phyloP scores from a whole-genome alignment of 2,888 invertebrate species.

The Cephonodes hylas region DNA sequence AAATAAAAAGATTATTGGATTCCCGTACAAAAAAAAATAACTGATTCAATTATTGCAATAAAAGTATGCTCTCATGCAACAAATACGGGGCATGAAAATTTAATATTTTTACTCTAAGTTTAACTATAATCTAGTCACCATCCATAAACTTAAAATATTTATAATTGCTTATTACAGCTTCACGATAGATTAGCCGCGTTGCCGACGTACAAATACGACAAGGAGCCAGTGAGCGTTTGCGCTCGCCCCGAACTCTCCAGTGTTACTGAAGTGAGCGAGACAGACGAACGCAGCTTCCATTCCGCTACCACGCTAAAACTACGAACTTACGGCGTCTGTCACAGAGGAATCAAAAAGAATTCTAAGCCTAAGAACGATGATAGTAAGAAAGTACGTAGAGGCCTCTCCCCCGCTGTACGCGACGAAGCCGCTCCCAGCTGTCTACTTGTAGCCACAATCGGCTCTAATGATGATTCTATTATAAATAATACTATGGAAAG shows the following conservation, averaged over 20 bases:
- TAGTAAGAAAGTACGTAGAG: constrained; percentile 11
- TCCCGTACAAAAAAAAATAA: too few relatives aligned
- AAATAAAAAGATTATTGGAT: too few relatives aligned
- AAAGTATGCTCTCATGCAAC: too few relatives aligned
- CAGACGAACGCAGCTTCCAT: constrained; percentile 37
- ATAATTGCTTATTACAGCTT: constrained; percentile 53
- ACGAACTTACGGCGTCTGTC: constrained; percentile 37
- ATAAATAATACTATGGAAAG: constrained; percentile 53
- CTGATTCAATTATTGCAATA: too few relatives aligned
- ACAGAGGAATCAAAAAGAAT: constrained; percentile 31
- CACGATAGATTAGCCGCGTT: constrained; percentile 54
- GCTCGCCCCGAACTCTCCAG: constrained; percentile 49
- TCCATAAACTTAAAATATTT: too few relatives aligned
- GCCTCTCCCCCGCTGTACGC: constrained; percentile 33
- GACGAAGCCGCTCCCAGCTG: constrained; percentile 43
- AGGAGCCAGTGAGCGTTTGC: constrained; percentile 44
- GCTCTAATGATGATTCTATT: constrained; percentile 48
- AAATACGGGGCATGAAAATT: too few relatives aligned
- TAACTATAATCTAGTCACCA: too few relatives aligned
- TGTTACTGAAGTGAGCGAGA: constrained; percentile 56
- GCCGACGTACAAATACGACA: constrained; percentile 46
- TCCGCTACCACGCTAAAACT: constrained; percentile 33
- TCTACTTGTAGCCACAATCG: constrained; percentile 49
- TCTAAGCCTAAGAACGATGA: constrained; percentile 16
- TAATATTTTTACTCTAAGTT: too few relatives aligned